Conservation (phyloP, 1,140 invertebrate species). For the Myzus persicae region DNA sequence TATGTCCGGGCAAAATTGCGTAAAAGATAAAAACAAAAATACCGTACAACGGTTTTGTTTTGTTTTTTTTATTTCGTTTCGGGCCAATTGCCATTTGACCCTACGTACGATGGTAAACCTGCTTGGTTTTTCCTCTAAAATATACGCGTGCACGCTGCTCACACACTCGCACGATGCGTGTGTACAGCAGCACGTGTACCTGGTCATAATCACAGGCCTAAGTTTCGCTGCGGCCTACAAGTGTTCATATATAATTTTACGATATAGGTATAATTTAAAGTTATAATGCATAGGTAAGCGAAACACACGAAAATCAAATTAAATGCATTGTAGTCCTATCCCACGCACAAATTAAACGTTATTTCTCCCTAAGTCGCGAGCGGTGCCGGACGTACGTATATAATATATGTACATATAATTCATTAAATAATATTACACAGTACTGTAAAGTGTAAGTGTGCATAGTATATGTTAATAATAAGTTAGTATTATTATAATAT, state of each 20-base stretch:
- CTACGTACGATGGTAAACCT: neutral
- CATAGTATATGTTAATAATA: neutral
- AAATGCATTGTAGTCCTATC: neutral
- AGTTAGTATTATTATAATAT: too few species aligned
- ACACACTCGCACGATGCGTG: neutral
- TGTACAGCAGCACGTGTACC: neutral
- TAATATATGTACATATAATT: too few species aligned
- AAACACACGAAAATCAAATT: neutral
- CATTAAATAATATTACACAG: too few species aligned
- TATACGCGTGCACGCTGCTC: neutral
- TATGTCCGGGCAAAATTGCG: constrained; percentile 29
- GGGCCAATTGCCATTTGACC: constrained; percentile 14
- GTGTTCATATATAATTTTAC: neutral
- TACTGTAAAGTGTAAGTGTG: neutral
- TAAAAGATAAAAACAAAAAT: constrained; percentile 28
- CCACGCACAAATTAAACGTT: neutral
- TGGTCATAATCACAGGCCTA: neutral
- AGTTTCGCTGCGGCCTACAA: neutral
- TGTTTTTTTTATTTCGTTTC: constrained; percentile 9
- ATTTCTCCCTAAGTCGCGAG: neutral
- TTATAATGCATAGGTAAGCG: neutral
- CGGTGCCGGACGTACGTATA: neutral
- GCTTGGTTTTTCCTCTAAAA: neutral
- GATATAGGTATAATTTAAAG: neutral
- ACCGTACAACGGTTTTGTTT: neutral